Evolutionary conservation across 2,888 invertebrate species (phyloP).

Genomic region (Podotricha telesiphe): DNA sequence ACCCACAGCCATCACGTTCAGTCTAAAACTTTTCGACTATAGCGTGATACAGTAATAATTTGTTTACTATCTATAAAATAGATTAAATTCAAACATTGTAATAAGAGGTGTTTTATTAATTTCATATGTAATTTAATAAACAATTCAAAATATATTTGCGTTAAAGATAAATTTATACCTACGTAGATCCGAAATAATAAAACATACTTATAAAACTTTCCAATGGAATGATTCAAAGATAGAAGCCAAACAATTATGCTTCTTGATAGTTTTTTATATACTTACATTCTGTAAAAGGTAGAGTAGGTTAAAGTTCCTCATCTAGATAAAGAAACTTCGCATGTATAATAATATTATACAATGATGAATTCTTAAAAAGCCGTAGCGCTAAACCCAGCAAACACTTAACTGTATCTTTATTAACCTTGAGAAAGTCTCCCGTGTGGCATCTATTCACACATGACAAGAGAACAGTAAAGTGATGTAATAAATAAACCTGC

Average conservation of each 20-base stretch:
- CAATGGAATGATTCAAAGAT: neutral
- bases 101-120: no score
- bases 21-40: neutral
- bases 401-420: slow-evolving; percentile 59
- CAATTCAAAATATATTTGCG: no score
- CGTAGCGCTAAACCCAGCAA: slow-evolving; percentile 52
- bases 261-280: neutral
- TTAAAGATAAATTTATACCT: no score
- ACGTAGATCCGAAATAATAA: no score
- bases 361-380: slow-evolving; percentile 21
- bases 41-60: neutral
- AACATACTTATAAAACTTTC: neutral
- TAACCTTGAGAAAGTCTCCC: slow-evolving; percentile 56
- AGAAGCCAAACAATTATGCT: neutral
- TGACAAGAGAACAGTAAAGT: slow-evolving; percentile 55
- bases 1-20: no score
- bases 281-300: neutral
- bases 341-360: neutral
- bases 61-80: neutral
- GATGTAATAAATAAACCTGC: slow-evolving; percentile 55
- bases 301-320: neutral
- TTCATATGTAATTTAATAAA: neutral
- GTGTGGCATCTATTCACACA: slow-evolving; percentile 54
- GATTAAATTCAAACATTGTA: neutral
- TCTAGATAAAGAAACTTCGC: neutral